A percentile compares a stretch with the other conserved stretches of the same genome.
These are phyloP conservation scores for Holcopasites calliopsidis DNA, from an alignment of 1,140 invertebrate genomes.

Conservation along the genomic window DNA sequence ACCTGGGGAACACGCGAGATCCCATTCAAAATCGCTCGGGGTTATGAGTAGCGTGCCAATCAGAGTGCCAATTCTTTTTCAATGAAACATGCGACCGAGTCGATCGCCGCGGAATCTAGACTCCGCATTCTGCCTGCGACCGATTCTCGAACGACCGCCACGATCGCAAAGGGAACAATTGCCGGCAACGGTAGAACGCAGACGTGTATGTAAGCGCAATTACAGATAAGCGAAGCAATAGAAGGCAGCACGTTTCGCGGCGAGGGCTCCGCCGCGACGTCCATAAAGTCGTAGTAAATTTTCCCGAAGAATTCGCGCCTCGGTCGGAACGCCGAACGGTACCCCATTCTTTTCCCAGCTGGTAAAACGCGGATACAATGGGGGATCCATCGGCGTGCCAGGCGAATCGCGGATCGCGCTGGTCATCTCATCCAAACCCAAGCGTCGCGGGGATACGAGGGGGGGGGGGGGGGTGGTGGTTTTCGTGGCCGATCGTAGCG, in stretches of 20 bases:
- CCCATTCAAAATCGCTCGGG: not conserved
- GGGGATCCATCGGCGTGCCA: constrained; percentile 40
- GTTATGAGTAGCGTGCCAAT: not conserved
- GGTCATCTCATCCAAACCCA: constrained; percentile 43
- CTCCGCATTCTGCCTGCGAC: not conserved
- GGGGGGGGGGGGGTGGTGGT: not conserved
- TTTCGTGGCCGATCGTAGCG: constrained; percentile 1
- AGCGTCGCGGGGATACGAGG: no score
- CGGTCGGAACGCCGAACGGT: constrained; percentile 26
- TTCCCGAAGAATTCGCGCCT: constrained; percentile 25
- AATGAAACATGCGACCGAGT: no score
- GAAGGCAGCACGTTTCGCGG: not conserved
- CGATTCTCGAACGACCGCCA: not conserved
- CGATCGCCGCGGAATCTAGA: not conserved
- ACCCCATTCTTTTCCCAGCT: not conserved
- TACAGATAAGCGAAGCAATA: constrained; percentile 25
- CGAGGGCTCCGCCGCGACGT: not conserved
- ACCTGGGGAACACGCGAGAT: no score
- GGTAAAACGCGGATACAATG: constrained; percentile 19
- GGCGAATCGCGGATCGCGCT: constrained; percentile 26
- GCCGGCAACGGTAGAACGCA: not conserved
- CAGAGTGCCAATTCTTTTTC: no score
- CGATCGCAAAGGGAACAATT: not conserved
- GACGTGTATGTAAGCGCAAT: constrained; percentile 7
- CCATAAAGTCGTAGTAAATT: constrained; percentile 25